phyloP scores from a whole-genome alignment of 37 sponge, comb jelly and placozoan genomes.

The Lycopodina hypogea region DNA sequence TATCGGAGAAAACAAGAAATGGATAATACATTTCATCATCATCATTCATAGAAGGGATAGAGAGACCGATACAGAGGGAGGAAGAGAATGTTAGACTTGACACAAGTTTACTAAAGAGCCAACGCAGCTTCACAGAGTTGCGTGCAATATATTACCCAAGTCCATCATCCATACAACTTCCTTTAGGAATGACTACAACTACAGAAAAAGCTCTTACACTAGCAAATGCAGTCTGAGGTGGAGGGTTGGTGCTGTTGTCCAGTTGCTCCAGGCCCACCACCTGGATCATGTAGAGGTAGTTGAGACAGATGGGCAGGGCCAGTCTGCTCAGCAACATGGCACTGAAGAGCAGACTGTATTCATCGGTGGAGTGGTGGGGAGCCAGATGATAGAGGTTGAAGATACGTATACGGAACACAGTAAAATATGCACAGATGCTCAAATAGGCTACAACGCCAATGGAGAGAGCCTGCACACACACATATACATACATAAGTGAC shows the following conservation, averaged over 20 bases:
- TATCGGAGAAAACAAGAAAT: too few species aligned
- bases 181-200: too few species aligned
- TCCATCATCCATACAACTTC: too few species aligned
- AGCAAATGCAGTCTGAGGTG: slow-evolving; percentile 76
- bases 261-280: slow-evolving; percentile 47
- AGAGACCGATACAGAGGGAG: too few species aligned
- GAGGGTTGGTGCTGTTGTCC: slow-evolving; percentile 15
- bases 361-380: slow-evolving; percentile 89
- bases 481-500: not conserved
- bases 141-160: too few species aligned
- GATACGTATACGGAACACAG: slow-evolving; percentile 88
- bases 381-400: slow-evolving; percentile 96
- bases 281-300: slow-evolving; percentile 89
- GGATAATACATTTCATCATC: too few species aligned
- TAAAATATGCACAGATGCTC: slow-evolving; percentile 92
- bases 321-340: slow-evolving; percentile 90
- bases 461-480: slow-evolving; percentile 33
- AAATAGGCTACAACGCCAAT: slow-evolving; percentile 83
- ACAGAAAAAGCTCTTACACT: slow-evolving; percentile 27
- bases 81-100: too few species aligned
- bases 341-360: slow-evolving; percentile 91
- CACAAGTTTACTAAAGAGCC: too few species aligned
- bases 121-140: too few species aligned
- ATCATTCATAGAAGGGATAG: too few species aligned
- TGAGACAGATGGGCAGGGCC: slow-evolving; percentile 92